Base-by-base conservation (phyloP, 2,113 vertebrate genomes). In the Tylochromis polylepis region DNA sequence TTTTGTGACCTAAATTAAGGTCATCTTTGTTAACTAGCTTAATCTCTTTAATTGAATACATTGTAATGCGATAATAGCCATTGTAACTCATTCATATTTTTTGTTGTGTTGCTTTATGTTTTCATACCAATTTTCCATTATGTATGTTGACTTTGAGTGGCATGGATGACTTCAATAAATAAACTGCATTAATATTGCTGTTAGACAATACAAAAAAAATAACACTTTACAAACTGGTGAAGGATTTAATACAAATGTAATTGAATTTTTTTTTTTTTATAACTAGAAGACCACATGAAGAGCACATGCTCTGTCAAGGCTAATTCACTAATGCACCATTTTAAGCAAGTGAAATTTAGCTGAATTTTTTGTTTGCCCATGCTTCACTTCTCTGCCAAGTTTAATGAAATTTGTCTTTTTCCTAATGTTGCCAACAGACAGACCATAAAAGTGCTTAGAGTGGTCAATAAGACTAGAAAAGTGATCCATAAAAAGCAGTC, bases 401-500 rank as follows among this genome's bases (percentile, higher is more conserved):
- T 34, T 77, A 77, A 77, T 77, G 18, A 77, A 53, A 53, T 31
- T 77, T 53, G 4, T 29, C 18, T 77, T 77, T 77, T 77, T 51
- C 16, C 6, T 77, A 77, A 51, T 77, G 10, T 77, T 31, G 72
- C 27, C 46, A n/a, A 51, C 72, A 31, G 24, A 31, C 72, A n/a
- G 53, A 49, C 49, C 3, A 16, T 77, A 31, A 77, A 77, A 53
- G 72, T 53, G 72, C 46, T 75, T 51, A 20, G 43, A 51, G 41
- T 24, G 2, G 4, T 49, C 24, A 75, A 29, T 29, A 29, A 75
- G 41, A 49, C 24, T 51, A 75, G 43, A 51, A 49, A 51, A 51
- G 24, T 8, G 16, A 18, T 75, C 18, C 6, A 31, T 77, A 77
- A 51, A 31, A 31, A 51, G 27, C 15, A 75, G 24, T 49, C 67